phyloP scores from a whole-genome alignment of 2,797 vertebrate species.

The Muscicapa comitata region DNA sequence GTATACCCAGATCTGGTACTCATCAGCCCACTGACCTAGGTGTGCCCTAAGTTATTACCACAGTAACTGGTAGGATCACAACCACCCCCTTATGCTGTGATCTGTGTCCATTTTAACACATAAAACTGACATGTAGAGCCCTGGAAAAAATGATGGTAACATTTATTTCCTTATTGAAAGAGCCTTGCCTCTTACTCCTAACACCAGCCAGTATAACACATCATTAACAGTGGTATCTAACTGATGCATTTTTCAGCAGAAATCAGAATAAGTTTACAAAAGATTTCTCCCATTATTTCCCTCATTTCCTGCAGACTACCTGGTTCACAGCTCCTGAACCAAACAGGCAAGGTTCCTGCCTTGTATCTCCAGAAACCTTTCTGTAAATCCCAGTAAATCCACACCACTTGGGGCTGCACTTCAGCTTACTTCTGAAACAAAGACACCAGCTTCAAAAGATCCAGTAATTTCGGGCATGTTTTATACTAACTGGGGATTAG shows the following conservation, averaged over 20 bases:
- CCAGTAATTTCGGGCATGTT: background rate
- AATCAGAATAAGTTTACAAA: background rate
- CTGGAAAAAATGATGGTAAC: background rate
- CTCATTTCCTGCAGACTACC: background rate
- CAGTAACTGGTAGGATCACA: background rate
- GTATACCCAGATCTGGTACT: background rate
- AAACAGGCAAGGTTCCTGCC: background rate
- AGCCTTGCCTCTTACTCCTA: background rate
- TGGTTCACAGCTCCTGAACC: background rate
- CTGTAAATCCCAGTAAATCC: background rate
- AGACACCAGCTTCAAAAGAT: background rate
- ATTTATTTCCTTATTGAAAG: background rate
- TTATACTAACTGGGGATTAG: background rate
- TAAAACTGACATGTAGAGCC: background rate
- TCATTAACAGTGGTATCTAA: rapidly evolving
- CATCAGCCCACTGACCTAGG: background rate
- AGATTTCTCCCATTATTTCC: background rate
- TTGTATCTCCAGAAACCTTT: background rate
- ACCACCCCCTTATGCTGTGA: background rate
- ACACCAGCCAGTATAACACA: background rate
- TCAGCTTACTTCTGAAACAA: background rate
- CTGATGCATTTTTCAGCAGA: background rate
- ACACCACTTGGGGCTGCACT: background rate
- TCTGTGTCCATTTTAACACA: background rate
- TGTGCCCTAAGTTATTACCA: background rate